A percentile compares a stretch with the other conserved stretches of the same genome.
phyloP scores from a whole-genome alignment of 2,113 vertebrate genomes.

The Mesitornis unicolor region DNA sequence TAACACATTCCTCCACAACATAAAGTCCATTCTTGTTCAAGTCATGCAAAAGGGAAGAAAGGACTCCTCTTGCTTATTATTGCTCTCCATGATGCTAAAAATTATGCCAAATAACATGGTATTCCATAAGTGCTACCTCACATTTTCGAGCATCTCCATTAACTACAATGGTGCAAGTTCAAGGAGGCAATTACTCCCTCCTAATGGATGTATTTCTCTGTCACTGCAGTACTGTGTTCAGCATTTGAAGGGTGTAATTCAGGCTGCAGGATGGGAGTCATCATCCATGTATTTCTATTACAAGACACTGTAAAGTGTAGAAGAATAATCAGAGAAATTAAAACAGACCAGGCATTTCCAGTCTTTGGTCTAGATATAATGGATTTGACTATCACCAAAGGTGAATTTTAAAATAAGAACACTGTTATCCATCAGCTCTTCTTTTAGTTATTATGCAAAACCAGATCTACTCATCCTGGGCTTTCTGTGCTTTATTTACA shows the following conservation, averaged over 20 bases:
- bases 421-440: not conserved
- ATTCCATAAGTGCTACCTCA: not conserved
- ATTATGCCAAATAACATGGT: not conserved
- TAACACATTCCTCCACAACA: accelerated
- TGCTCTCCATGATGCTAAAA: not conserved
- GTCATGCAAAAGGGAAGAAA: not conserved
- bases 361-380: not conserved
- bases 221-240: not conserved
- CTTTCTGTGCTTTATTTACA: not conserved
- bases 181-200: not conserved
- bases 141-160: not conserved
- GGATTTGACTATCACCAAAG: not conserved
- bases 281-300: not conserved
- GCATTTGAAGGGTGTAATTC: not conserved
- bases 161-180: not conserved
- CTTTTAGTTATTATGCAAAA: not conserved
- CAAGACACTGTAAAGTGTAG: not conserved
- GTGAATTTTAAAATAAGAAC: not conserved
- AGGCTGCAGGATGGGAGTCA: not conserved
- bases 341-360: not conserved
- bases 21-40: not conserved
- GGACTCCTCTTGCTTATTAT: not conserved
- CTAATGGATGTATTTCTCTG: not conserved
- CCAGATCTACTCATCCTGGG: not conserved
- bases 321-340: not conserved